These are phyloP conservation scores for Luffia ferchaultella DNA, from an alignment of 2,888 invertebrate genomes.

Conservation along the genomic window DNA sequence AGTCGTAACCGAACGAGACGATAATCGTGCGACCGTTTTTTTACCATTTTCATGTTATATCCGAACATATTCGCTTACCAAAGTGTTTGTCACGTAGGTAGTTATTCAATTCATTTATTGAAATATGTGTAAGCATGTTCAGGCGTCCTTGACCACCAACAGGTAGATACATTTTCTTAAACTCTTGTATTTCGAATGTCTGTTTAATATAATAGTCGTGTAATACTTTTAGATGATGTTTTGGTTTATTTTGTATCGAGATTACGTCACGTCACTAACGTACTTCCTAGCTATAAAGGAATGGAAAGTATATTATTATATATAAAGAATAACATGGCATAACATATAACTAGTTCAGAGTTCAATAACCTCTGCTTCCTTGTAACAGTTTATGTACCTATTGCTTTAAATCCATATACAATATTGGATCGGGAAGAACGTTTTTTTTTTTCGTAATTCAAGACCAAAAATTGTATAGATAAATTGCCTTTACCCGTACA, in stretches of 20 bases:
- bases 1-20: background rate
- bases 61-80: background rate
- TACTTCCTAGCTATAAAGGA: background rate
- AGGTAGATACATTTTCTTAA: background rate
- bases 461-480: too few relatives aligned
- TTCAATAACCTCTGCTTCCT: background rate
- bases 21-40: background rate
- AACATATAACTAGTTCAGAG: background rate
- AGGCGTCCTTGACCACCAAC: background rate
- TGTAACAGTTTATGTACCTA: background rate
- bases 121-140: background rate
- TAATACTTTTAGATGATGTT: too few relatives aligned
- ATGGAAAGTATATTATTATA: background rate
- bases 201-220: background rate
- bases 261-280: background rate
- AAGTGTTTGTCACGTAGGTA: background rate
- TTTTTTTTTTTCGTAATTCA: too few relatives aligned
- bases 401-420: background rate
- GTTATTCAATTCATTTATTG: background rate
- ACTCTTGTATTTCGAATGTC: background rate
- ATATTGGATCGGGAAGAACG: too few relatives aligned
- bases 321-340: background rate
- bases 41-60: background rate
- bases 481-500: background rate
- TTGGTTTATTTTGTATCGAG: background rate